Percentiles rank a stretch among this genome's conserved stretches.
Conservation (phyloP, 2,797 vertebrate species). For the Vipera latastei region DNA sequence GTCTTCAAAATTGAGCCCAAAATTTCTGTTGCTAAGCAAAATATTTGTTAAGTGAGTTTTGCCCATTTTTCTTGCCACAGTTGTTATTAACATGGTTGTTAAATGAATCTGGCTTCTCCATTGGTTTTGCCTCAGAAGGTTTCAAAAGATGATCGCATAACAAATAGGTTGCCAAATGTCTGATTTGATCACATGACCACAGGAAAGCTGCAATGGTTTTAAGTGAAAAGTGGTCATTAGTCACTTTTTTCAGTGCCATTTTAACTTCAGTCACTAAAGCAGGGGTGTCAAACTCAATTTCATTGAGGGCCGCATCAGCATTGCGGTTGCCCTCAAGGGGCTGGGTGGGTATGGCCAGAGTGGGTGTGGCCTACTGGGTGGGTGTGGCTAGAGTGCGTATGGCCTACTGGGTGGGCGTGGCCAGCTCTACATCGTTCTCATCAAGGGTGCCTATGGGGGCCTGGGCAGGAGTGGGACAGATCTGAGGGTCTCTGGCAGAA, state of each 20-base stretch:
- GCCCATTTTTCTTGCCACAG: neutral
- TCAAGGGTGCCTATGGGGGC: too few relatives aligned
- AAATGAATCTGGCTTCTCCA: neutral
- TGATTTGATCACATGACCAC: neutral
- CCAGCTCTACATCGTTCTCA: too few relatives aligned
- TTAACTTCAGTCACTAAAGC: neutral
- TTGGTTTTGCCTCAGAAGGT: neutral
- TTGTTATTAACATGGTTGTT: neutral
- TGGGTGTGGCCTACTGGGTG: too few relatives aligned
- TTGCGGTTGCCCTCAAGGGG: too few relatives aligned
- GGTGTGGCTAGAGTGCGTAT: too few relatives aligned
- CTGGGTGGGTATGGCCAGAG: too few relatives aligned
- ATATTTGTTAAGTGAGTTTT: neutral
- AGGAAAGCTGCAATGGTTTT: neutral
- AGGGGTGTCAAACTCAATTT: too few relatives aligned
- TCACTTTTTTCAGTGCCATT: neutral
- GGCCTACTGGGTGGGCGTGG: too few relatives aligned
- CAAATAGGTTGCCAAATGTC: neutral
- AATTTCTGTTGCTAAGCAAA: neutral
- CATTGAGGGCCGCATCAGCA: too few relatives aligned
- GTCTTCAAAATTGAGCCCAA: neutral
- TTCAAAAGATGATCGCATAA: neutral
- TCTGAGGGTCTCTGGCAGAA: too few relatives aligned
- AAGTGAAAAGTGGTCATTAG: neutral
- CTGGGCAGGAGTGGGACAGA: too few relatives aligned